phyloP scores from a whole-genome alignment of 2,888 invertebrate species.

The Agrilus cyanescens region DNA sequence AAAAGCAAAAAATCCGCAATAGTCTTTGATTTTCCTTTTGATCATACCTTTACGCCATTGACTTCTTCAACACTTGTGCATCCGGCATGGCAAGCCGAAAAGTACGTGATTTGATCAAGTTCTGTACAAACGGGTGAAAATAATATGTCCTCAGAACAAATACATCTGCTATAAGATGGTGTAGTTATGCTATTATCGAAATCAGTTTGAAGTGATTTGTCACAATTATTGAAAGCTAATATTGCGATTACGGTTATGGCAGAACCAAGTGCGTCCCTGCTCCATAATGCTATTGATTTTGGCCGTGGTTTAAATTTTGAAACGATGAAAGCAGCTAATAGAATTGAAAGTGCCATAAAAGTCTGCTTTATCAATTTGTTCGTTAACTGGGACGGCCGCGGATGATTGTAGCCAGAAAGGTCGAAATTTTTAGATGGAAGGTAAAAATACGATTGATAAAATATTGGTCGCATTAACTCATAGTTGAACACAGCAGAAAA shows the following conservation, averaged over 20 bases:
- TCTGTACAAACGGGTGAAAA: slow-evolving; percentile 55
- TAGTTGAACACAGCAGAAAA: slow-evolving; percentile 44
- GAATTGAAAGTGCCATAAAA: slow-evolving; percentile 39
- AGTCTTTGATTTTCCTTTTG: no score
- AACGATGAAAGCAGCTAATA: slow-evolving; percentile 43
- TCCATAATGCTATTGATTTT: slow-evolving; percentile 39
- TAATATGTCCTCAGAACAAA: slow-evolving; percentile 36
- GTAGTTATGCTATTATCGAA: slow-evolving; percentile 33
- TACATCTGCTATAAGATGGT: slow-evolving; percentile 45
- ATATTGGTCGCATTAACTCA: slow-evolving; percentile 40
- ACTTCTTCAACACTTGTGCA: slow-evolving; percentile 38
- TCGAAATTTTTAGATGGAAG: slow-evolving; percentile 19
- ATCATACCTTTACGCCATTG: slow-evolving; percentile 31
- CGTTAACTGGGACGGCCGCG: slow-evolving; percentile 40
- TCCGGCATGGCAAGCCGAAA: slow-evolving; percentile 64
- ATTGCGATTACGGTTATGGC: slow-evolving; percentile 36
- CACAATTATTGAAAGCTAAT: slow-evolving; percentile 27
- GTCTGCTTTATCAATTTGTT: slow-evolving; percentile 46
- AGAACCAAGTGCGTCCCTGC: slow-evolving; percentile 34
- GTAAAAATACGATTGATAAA: slow-evolving; percentile 40
- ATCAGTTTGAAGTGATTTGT: slow-evolving; percentile 38
- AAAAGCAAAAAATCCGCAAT: not conserved
- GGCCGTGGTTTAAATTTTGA: slow-evolving; percentile 40
- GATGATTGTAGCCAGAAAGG: slow-evolving; percentile 40
- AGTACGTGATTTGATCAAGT: slow-evolving; percentile 45